phyloP scores from a whole-genome alignment of 2,888 invertebrate genomes.

The Melanostoma scalare region DNA sequence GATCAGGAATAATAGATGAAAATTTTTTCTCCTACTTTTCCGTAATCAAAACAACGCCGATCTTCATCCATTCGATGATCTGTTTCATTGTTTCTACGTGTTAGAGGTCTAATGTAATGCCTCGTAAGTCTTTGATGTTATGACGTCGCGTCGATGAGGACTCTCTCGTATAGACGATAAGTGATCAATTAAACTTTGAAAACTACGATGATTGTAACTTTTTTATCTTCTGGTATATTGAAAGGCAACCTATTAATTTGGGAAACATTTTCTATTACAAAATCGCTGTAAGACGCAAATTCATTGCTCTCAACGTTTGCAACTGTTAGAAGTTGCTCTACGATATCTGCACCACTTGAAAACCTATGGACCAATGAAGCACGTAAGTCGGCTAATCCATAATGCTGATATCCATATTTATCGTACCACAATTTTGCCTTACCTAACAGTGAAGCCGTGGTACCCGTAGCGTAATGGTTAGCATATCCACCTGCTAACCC shows the following conservation, averaged over 20 bases:
- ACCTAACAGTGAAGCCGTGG: slow-evolving; percentile 27
- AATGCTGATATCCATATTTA: slow-evolving; percentile 59
- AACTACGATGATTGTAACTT: no score
- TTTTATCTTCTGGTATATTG: no score
- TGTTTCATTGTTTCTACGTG: not conserved
- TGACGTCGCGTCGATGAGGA: slow-evolving; percentile 1
- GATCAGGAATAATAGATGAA: no score
- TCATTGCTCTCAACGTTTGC: not conserved
- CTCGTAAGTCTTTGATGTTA: no score
- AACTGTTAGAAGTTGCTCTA: slow-evolving; percentile 36
- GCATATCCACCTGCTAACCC: no score
- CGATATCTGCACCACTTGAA: slow-evolving; percentile 49
- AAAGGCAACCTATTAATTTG: no score
- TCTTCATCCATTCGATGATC: not conserved
- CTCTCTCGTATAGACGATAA: slow-evolving; percentile 9
- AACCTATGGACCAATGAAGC: slow-evolving; percentile 57
- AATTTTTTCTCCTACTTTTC: not conserved
- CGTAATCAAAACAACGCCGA: not conserved
- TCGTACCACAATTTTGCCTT: slow-evolving; percentile 54
- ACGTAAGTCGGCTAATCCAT: slow-evolving; percentile 45
- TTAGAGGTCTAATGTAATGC: no score
- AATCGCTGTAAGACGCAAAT: no score
- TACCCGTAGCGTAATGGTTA: no score
- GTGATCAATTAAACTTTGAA: slow-evolving; percentile 14
- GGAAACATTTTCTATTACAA: no score